Evolutionary conservation across 35 echinoderm and acorn worm species (phyloP).

Genomic region (Heliocidaris tuberculata): DNA sequence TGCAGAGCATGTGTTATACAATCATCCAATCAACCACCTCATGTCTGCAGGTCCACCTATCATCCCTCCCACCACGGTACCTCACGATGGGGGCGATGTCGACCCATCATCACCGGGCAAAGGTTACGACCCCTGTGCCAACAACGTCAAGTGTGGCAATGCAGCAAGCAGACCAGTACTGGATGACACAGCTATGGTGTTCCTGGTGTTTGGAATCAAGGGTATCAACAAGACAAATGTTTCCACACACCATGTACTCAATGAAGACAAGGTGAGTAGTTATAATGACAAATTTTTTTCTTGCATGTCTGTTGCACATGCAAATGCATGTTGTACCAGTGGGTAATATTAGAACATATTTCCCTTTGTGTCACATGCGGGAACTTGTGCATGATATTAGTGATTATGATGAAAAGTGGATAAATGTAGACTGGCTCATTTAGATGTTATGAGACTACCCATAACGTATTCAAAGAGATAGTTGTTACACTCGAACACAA

Average conservation of each 20-base stretch:
- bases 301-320: neutral
- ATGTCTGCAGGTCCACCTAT: neutral
- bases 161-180: conserved; percentile 62
- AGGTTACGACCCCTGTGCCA: conserved; percentile 74
- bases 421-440: too few relatives aligned
- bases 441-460: too few relatives aligned
- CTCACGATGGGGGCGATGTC: neutral
- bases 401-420: too few relatives aligned
- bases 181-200: conserved; percentile 74
- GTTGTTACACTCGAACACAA: too few relatives aligned
- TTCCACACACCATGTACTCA: conserved; percentile 65
- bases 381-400: neutral
- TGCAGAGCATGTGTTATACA: too few relatives aligned
- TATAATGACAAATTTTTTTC: neutral
- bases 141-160: conserved; percentile 37
- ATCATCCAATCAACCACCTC: neutral
- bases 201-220: conserved; percentile 76
- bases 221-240: conserved; percentile 45
- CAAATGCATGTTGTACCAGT: neutral
- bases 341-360: neutral
- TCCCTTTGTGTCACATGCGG: neutral
- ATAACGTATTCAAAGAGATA: too few relatives aligned
- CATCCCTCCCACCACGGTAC: neutral
- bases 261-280: conserved; percentile 64
- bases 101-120: conserved; percentile 26